phyloP scores from a whole-genome alignment of 1,140 invertebrate species.

The Leptonema lineaticorne region DNA sequence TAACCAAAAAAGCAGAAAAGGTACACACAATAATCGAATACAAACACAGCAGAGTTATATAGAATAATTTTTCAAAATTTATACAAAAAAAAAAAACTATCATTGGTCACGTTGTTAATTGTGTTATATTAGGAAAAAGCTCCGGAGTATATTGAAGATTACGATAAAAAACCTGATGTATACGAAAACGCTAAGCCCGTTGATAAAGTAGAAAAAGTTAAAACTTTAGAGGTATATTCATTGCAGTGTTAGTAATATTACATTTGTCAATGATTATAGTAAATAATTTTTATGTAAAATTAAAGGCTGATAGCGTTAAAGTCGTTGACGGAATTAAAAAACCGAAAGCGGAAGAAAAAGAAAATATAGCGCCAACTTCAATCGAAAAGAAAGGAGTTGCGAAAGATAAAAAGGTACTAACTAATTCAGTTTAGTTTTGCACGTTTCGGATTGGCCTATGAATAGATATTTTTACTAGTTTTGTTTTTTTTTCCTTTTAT shows the following conservation, averaged over 20 bases:
- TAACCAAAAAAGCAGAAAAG: constrained; percentile 49
- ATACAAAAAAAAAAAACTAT: no score
- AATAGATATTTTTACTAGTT: no score
- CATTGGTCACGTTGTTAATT: background rate
- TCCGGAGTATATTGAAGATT: constrained; percentile 41
- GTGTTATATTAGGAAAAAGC: constrained; percentile 10
- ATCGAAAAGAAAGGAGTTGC: constrained; percentile 37
- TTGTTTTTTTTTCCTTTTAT: background rate
- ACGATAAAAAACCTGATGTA: constrained; percentile 61
- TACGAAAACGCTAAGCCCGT: background rate
- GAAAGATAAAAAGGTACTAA: constrained; percentile 32
- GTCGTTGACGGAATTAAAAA: constrained; percentile 56
- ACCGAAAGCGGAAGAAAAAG: constrained; percentile 66
- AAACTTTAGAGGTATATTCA: background rate
- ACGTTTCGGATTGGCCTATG: no score
- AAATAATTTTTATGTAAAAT: constrained; percentile 1
- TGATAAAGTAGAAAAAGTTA: background rate
- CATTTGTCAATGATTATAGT: background rate
- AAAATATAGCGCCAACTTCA: constrained; percentile 56
- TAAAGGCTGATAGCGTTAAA: constrained; percentile 5
- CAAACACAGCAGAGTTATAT: background rate
- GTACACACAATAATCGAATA: constrained; percentile 7
- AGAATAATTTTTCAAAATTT: no score
- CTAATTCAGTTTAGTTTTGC: no score
- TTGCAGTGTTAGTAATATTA: background rate